A percentile compares a stretch with the other conserved stretches of the same genome.
Evolutionary conservation across 2,888 invertebrate species (phyloP).

Genomic region (Plusia festucae): DNA sequence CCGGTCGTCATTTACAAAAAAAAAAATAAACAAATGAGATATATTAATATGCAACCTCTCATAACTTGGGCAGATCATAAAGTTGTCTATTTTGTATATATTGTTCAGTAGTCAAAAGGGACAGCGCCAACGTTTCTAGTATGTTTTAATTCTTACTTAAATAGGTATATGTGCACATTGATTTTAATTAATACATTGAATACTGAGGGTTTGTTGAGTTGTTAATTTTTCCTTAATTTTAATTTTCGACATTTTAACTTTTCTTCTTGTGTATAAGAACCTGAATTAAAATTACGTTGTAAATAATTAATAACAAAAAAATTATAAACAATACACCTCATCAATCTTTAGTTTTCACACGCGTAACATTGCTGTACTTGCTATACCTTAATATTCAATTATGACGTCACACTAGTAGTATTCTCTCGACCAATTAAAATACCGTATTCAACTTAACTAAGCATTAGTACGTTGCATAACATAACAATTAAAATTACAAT

Average conservation of each 20-base stretch:
- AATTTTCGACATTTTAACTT: too few relatives aligned
- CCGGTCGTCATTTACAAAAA: too few relatives aligned
- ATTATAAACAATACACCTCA: not conserved
- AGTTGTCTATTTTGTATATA: constrained; percentile 62
- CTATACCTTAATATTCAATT: not conserved
- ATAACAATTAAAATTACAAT: constrained; percentile 50
- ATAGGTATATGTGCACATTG: not conserved
- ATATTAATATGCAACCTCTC: not conserved
- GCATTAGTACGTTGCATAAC: constrained; percentile 50
- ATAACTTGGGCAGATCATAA: constrained; percentile 24
- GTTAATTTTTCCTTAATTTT: too few relatives aligned
- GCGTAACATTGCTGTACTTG: not conserved
- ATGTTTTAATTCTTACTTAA: not conserved
- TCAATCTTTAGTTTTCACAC: not conserved
- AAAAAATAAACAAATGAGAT: too few relatives aligned
- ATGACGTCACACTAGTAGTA: not conserved
- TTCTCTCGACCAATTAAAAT: constrained; percentile 37
- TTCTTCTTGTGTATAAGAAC: too few relatives aligned
- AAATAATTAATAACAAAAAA: too few relatives aligned
- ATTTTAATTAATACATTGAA: not conserved
- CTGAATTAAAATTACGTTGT: too few relatives aligned
- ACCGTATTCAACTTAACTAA: constrained; percentile 26
- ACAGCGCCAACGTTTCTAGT: constrained; percentile 46
- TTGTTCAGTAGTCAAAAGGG: constrained; percentile 51
- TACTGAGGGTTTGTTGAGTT: not conserved